Evolutionary conservation across 2,797 vertebrate genomes (phyloP).

Genomic region (Rhabdomys pumilio): DNA sequence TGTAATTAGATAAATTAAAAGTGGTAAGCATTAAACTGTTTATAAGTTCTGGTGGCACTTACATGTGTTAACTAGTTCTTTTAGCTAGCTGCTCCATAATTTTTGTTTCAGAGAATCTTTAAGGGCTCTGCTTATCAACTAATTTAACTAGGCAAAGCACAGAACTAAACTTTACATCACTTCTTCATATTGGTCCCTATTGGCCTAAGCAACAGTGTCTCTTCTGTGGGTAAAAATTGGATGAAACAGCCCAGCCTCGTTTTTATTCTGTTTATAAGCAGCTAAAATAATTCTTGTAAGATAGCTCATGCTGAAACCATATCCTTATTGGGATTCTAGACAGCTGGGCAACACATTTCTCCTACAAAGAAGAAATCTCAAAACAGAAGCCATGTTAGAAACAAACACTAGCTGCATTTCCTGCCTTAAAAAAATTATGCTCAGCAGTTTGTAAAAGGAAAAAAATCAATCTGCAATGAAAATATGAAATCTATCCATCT

Average conservation of each 20-base stretch:
- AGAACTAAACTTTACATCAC: constrained; percentile 32
- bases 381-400: constrained; percentile 85
- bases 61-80: constrained; percentile 12
- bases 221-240: constrained; percentile 53
- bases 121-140: not conserved
- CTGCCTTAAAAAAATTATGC: constrained; percentile 81
- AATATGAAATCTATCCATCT: constrained; percentile 88
- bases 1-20: constrained; percentile 24
- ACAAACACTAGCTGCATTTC: constrained; percentile 86
- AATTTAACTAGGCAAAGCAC: not conserved
- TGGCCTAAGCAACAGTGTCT: constrained; percentile 37
- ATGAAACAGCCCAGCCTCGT: constrained; percentile 58
- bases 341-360: constrained; percentile 84
- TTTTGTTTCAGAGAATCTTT: constrained; percentile 65
- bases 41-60: not conserved
- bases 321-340: constrained; percentile 87
- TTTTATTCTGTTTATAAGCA: constrained; percentile 78
- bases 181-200: constrained; percentile 17
- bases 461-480: constrained; percentile 83
- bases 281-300: constrained; percentile 81
- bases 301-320: constrained; percentile 81
- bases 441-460: constrained; percentile 81
- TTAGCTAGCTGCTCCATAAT: not conserved
- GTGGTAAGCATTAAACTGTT: constrained; percentile 36
- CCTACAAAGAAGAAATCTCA: constrained; percentile 86